Evolutionary conservation across 2,888 invertebrate species (phyloP).

Genomic region (Trissoscelio sp.): DNA sequence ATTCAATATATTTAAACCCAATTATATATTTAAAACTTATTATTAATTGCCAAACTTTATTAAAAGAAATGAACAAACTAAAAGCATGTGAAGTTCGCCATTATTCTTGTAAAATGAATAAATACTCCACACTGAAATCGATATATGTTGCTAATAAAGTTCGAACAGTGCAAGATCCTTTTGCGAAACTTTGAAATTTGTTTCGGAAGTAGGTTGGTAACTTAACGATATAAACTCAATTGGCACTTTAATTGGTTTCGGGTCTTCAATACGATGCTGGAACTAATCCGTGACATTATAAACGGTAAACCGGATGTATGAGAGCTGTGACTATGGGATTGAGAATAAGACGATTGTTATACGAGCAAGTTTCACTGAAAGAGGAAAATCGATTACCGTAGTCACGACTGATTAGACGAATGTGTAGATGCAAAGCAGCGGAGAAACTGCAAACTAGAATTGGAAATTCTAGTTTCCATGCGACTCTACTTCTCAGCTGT

Average conservation of each 20-base stretch:
- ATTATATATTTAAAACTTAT: too few species aligned
- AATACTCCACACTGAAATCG: neutral
- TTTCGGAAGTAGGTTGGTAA: slow-evolving; percentile 46
- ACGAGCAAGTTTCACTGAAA: slow-evolving; percentile 47
- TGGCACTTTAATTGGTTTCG: slow-evolving; percentile 57
- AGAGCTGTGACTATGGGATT: slow-evolving; percentile 19
- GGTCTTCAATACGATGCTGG: slow-evolving; percentile 35
- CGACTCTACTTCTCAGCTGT: slow-evolving; percentile 22
- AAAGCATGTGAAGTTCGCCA: too few species aligned
- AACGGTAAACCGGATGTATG: slow-evolving; percentile 50
- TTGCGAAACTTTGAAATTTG: slow-evolving; percentile 40
- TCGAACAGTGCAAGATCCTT: slow-evolving; percentile 13
- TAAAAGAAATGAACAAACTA: too few species aligned
- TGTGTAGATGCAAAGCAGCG: slow-evolving; percentile 53
- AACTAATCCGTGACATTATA: slow-evolving; percentile 62
- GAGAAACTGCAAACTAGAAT: slow-evolving; percentile 42
- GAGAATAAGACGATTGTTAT: slow-evolving; percentile 55
- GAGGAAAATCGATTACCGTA: slow-evolving; percentile 54
- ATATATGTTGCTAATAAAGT: slow-evolving; percentile 26
- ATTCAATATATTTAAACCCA: too few species aligned
- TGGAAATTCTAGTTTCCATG: slow-evolving; percentile 50
- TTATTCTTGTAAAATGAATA: too few species aligned
- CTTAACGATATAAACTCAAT: slow-evolving; percentile 57
- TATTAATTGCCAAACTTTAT: too few species aligned
- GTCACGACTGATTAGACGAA: slow-evolving; percentile 63